Evolutionary conservation across 2,113 vertebrate species (phyloP).

Genomic region (Callionymus lyra): DNA sequence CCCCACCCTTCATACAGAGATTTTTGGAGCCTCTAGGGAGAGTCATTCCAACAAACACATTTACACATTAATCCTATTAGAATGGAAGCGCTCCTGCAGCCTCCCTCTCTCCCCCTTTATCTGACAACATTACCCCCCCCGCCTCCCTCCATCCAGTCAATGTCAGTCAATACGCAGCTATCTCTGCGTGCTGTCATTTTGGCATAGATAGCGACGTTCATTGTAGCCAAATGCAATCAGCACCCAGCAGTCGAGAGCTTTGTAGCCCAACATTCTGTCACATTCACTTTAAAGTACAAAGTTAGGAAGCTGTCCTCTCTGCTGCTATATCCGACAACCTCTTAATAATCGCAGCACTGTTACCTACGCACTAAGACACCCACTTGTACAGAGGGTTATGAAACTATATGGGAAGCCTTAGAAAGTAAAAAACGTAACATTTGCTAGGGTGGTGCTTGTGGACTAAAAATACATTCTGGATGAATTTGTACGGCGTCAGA

Average conservation of each 20-base stretch:
- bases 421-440: neutral
- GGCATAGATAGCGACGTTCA: constrained; percentile 11
- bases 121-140: constrained; percentile 1
- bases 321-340: too few relatives aligned
- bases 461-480: too few relatives aligned
- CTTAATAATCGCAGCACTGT: constrained; percentile 5
- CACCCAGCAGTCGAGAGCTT: constrained; percentile 9
- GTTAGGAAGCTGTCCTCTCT: too few relatives aligned
- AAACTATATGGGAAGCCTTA: too few relatives aligned
- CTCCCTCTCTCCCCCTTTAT: constrained; percentile 18
- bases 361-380: neutral
- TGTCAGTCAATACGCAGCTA: constrained; percentile 22
- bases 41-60: constrained; percentile 25
- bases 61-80: constrained; percentile 46
- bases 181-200: constrained; percentile 16
- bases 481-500: too few relatives aligned
- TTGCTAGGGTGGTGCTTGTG: too few relatives aligned
- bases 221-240: constrained; percentile 9
- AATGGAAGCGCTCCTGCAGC: constrained; percentile 11
- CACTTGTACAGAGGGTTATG: too few relatives aligned
- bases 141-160: constrained; percentile 9
- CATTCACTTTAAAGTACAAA: constrained; percentile 2
- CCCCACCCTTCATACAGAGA: neutral
- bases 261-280: constrained; percentile 3
- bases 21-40: constrained; percentile 11